phyloP scores from a whole-genome alignment of 2,888 invertebrate genomes.

The Pollenia angustigena region DNA sequence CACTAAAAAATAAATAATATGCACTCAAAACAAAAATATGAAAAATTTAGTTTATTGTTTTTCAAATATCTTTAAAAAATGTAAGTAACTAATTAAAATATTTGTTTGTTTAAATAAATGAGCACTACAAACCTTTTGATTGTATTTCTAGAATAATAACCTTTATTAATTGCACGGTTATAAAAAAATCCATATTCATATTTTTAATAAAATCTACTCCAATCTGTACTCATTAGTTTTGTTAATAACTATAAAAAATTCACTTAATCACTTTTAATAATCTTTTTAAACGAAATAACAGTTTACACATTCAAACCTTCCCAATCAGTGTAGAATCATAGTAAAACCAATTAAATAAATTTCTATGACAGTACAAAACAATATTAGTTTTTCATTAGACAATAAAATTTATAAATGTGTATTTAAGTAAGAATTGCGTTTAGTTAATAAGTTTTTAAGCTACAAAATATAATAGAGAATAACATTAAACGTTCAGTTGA shows the following conservation, averaged over 20 bases:
- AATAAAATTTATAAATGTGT: background rate
- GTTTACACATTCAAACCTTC: background rate
- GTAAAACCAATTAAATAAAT: background rate
- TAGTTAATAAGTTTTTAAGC: background rate
- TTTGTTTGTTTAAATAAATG: too few species aligned
- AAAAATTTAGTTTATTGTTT: too few species aligned
- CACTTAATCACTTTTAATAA: slow-evolving; percentile 11
- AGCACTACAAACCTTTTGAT: too few species aligned
- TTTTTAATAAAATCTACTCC: background rate
- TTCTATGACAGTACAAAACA: background rate
- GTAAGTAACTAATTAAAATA: too few species aligned
- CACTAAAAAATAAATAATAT: too few species aligned
- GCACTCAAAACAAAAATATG: too few species aligned
- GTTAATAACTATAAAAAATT: background rate
- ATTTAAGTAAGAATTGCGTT: background rate
- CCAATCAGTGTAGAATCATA: background rate
- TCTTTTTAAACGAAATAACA: background rate
- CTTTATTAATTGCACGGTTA: too few species aligned
- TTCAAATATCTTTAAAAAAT: too few species aligned
- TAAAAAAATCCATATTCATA: background rate
- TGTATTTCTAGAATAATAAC: too few species aligned
- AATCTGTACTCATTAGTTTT: background rate
- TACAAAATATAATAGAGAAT: too few species aligned
- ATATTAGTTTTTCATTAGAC: slow-evolving; percentile 2
- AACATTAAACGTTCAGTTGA: too few species aligned